Evolutionary conservation across 1,140 invertebrate genomes (phyloP).

Genomic region (Pseudoatta argentina): DNA sequence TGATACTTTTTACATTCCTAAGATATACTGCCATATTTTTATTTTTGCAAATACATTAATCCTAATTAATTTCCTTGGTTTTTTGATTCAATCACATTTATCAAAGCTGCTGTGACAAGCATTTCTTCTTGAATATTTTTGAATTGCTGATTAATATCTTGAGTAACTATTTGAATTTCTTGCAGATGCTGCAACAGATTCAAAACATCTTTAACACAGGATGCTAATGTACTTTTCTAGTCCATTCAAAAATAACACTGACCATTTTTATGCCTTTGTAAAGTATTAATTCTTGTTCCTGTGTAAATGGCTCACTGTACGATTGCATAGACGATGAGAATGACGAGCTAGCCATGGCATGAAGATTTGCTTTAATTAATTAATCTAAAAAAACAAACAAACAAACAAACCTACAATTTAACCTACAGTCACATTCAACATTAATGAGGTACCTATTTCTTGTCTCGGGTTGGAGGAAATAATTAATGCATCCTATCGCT

Average conservation of each 20-base stretch:
- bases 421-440: neutral
- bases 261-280: conserved; percentile 27
- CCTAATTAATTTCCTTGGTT: neutral
- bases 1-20: neutral
- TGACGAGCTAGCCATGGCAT: conserved; percentile 1
- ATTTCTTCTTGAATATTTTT: neutral
- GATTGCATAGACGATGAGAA: conserved; percentile 23
- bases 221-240: neutral
- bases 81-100: conserved; percentile 18
- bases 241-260: neutral
- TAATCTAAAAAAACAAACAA: neutral
- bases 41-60: neutral
- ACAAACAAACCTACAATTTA: neutral
- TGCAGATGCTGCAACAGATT: conserved; percentile 46
- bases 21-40: neutral
- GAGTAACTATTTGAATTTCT: conserved; percentile 10
- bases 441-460: neutral
- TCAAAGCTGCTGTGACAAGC: neutral
- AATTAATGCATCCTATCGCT: no score
- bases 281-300: conserved; percentile 34
- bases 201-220: neutral
- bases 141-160: conserved; percentile 22
- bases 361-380: neutral
- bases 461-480: no score
- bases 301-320: neutral